Evolutionary conservation across 1,140 invertebrate genomes (phyloP), one percentile per base, ranked within the genome.

Genomic region (Microvelia longipes): DNA sequence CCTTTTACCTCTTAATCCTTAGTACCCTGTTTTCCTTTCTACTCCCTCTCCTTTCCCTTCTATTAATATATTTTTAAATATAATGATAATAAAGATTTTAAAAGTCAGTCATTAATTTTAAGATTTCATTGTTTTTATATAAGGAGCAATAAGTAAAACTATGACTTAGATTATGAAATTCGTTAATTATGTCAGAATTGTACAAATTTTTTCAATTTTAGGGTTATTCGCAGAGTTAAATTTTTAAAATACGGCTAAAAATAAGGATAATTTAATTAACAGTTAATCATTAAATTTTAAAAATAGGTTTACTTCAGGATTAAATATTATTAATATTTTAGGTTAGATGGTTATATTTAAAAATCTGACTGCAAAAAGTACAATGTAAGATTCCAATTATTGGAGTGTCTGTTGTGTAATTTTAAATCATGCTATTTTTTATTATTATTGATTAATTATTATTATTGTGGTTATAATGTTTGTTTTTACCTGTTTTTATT

Each of bases 301-400:
- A 72, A 74, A 73, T 73, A 73, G 74, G 70, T 74, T 72, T 73
- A n/a, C n/a, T 74, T 71, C 74, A 74, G 74, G 71, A 67, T 73
- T 73, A 74, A 50, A 74, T 72, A 70, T 73, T 72, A 72, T 73
- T 68, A 70, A n/a, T n/a, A n/a, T n/a, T 74, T 74, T 73, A 73
- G 74, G 72, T 74, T 74, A 74, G 74, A 74, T 68, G 68, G 65
- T 70, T 71, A 68, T 67, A 13, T 62, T 24, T 68, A 69, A 66
- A 70, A 69, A 71, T 70, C 70, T 73, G 72, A 74, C 72, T 74
- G 71, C 71, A 71, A n/a, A 65, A 72, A 74, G 74, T 74, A 74
- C 74, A 74, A 74, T 73, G 69, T 72, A 73, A 74, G 72, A 73
- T 74, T 73, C 72, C 73, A 74, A 67, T 73, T 73, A 72, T 74